A percentile compares a stretch with the other conserved stretches of the same genome.
Conservation (phyloP, 2,888 invertebrate genomes). For the Cataglyphis cursor region DNA sequence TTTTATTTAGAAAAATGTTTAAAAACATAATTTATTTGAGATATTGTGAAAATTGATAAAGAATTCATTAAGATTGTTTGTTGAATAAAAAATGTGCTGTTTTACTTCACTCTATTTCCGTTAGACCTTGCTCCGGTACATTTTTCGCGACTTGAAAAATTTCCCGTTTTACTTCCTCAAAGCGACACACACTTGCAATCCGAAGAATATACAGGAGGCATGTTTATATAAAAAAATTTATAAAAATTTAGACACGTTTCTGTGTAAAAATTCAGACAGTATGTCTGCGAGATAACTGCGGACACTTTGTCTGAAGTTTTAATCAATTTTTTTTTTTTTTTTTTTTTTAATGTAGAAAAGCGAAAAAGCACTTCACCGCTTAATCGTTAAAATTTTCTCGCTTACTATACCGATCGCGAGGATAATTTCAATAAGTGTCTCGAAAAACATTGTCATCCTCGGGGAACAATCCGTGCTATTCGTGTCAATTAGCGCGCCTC, state of each 20-base stretch:
- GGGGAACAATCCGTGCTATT: constrained; percentile 71
- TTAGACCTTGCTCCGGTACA: not conserved
- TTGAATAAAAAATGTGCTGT: not conserved
- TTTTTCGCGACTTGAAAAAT: constrained; percentile 34
- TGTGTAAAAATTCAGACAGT: no score
- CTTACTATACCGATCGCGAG: constrained; percentile 5
- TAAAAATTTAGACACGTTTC: no score
- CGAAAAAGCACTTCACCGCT: not conserved
- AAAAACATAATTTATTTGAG: not conserved
- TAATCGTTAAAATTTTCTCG: constrained; percentile 43
- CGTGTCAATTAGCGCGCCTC: constrained; percentile 71
- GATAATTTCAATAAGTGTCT: constrained; percentile 55
- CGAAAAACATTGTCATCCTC: constrained; percentile 68
- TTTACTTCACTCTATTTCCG: not conserved
- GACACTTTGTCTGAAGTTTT: no score
- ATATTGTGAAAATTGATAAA: not conserved
- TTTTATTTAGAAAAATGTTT: not conserved
- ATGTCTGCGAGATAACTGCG: no score
- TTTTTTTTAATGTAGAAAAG: not conserved
- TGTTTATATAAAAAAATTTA: not conserved
- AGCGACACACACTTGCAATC: constrained; percentile 9
- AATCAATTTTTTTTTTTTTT: no score
- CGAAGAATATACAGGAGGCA: not conserved
- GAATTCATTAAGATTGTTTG: not conserved
- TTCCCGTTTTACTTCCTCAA: constrained; percentile 38